Evolutionary conservation across 30 jellyfish, hydroid and myxozoan species (phyloP).

Genomic region (Morbakka virulenta): DNA sequence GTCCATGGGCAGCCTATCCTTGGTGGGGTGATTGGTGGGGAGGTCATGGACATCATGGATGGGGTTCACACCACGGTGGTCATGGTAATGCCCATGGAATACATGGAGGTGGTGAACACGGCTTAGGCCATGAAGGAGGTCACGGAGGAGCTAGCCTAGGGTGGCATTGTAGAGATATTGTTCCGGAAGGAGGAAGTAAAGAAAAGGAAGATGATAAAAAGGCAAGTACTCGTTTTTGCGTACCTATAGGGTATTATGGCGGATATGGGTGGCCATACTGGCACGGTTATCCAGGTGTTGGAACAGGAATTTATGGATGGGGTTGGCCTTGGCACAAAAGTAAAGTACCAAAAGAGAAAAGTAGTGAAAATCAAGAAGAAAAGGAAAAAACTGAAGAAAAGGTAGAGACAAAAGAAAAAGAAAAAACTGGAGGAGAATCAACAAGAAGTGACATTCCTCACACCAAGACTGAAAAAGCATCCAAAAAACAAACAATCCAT

Average conservation of each 20-base stretch:
- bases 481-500: conserved; percentile 96
- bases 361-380: background rate
- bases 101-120: conserved; percentile 43
- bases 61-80: conserved; percentile 74
- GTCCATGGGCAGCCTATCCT: conserved; percentile 99
- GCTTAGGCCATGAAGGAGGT: conserved; percentile 53
- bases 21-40: conserved; percentile 99
- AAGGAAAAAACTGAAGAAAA: conserved; percentile 5
- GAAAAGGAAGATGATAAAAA: conserved; percentile 10
- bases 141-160: conserved; percentile 63
- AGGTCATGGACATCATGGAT: conserved; percentile 99
- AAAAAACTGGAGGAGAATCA: conserved; percentile 44
- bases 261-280: conserved; percentile 98
- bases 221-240: conserved; percentile 85
- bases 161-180: conserved; percentile 87
- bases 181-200: conserved; percentile 1
- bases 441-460: conserved; percentile 76
- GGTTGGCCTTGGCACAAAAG: conserved; percentile 99
- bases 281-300: conserved; percentile 99
- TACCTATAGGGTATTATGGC: conserved; percentile 96
- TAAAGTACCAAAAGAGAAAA: conserved; percentile 75
- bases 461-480: conserved; percentile 17
- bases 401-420: conserved; percentile 20
- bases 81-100: conserved; percentile 46
- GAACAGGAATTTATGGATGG: conserved; percentile 96